Evolutionary conservation across 2,888 invertebrate genomes (phyloP).

Genomic region (Ametastegia equiseti): DNA sequence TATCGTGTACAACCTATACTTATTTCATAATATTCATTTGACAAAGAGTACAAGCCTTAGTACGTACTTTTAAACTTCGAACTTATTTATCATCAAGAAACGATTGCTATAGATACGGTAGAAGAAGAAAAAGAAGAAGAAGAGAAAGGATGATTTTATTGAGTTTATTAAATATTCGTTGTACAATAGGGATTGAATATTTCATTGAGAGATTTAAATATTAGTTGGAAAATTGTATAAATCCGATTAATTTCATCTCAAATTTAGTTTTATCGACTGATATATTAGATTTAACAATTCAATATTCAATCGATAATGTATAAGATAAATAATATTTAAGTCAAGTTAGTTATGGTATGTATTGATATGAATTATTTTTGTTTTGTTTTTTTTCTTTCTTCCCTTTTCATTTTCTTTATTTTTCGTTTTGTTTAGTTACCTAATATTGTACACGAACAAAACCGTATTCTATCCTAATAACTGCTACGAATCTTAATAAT

Average conservation of each 20-base stretch:
- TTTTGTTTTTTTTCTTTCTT: background rate
- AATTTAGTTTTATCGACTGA: background rate
- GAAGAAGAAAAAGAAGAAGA: no score
- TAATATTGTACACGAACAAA: background rate
- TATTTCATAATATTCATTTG: slow-evolving; percentile 11
- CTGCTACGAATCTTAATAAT: background rate
- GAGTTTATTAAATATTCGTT: background rate
- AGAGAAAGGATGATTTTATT: no score
- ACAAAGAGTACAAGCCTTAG: background rate
- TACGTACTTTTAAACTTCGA: background rate
- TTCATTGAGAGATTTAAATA: background rate
- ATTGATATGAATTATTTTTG: background rate
- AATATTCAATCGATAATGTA: background rate
- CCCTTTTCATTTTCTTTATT: background rate
- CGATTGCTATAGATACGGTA: no score
- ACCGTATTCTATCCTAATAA: background rate
- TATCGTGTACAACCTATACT: background rate
- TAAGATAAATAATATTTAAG: no score
- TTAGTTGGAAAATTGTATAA: background rate
- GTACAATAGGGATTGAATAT: background rate
- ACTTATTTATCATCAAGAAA: background rate
- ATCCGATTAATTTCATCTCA: background rate
- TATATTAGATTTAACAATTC: background rate
- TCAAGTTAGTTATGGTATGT: no score
- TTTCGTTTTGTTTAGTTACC: background rate